These are phyloP conservation scores for Nixonia krombeini DNA, from an alignment of 1,140 invertebrate species.

Conservation along the genomic window DNA sequence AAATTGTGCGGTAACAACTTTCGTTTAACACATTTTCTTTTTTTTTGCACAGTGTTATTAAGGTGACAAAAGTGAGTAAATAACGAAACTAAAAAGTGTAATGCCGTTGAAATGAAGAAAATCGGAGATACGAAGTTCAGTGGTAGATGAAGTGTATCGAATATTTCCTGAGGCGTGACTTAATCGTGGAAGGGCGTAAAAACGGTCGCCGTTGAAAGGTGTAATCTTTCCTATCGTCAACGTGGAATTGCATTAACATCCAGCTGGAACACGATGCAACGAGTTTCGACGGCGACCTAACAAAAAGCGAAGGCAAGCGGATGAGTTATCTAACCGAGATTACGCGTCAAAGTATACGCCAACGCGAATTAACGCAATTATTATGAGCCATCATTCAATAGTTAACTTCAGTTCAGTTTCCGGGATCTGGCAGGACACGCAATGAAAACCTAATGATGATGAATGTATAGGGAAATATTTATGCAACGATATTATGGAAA, in stretches of 20 bases:
- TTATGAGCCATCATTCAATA: constrained; percentile 36
- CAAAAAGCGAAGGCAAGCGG: constrained; percentile 59
- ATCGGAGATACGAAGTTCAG: background rate
- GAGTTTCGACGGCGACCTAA: constrained; percentile 48
- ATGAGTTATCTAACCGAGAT: constrained; percentile 60
- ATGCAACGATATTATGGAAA: constrained; percentile 29
- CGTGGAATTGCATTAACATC: constrained; percentile 30
- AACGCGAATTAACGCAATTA: constrained; percentile 44
- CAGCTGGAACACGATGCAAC: constrained; percentile 40
- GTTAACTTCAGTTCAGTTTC: constrained; percentile 37
- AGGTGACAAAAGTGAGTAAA: background rate
- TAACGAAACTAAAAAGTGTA: background rate
- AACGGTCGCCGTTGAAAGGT: constrained; percentile 6
- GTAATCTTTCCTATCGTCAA: constrained; percentile 25
- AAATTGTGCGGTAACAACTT: too few species aligned
- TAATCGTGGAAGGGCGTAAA: constrained; percentile 27
- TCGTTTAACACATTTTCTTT: too few species aligned
- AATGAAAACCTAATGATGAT: constrained; percentile 23
- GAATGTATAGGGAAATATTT: constrained; percentile 12
- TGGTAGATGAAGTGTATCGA: constrained; percentile 33
- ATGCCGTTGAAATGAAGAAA: background rate
- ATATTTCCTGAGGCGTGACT: constrained; percentile 24
- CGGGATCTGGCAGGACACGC: constrained; percentile 41
- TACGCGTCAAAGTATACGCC: constrained; percentile 27
- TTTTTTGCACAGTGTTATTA: too few species aligned